These are phyloP conservation scores for Emydoidea blandingii DNA, from an alignment of 2,797 vertebrate genomes.

Conservation along the genomic window DNA sequence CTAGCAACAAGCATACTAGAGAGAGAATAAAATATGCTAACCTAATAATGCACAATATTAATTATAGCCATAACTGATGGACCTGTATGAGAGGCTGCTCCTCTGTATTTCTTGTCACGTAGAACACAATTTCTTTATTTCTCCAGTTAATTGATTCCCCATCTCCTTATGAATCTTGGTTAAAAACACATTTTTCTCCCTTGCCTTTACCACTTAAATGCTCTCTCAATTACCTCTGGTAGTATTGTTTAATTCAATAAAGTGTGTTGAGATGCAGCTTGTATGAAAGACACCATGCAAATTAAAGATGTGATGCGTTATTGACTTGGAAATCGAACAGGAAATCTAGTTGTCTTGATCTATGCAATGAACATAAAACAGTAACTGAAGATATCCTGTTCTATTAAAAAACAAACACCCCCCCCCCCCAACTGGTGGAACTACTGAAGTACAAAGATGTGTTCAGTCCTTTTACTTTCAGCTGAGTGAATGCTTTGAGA, in stretches of 20 bases:
- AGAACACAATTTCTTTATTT: neutral
- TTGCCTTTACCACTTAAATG: neutral
- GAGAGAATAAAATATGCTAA: neutral
- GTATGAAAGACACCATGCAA: neutral
- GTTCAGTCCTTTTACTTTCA: neutral
- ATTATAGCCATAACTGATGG: neutral
- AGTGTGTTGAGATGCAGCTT: neutral
- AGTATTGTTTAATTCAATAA: neutral
- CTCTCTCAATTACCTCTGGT: neutral
- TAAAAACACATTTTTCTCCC: neutral
- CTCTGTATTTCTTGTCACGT: neutral
- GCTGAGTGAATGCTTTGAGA: neutral
- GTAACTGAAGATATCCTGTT: neutral
- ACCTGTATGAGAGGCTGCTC: neutral
- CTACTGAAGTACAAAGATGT: neutral
- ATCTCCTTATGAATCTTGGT: neutral
- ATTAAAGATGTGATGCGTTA: neutral
- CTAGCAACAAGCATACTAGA: neutral
- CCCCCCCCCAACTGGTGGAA: neutral
- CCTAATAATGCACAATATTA: neutral
- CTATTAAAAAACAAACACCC: neutral
- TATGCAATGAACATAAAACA: neutral
- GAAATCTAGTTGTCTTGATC: neutral
- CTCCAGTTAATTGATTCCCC: neutral
- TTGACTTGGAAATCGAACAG: neutral